Conservation (phyloP, 2,888 invertebrate species). For the Acrobasis repandana region DNA sequence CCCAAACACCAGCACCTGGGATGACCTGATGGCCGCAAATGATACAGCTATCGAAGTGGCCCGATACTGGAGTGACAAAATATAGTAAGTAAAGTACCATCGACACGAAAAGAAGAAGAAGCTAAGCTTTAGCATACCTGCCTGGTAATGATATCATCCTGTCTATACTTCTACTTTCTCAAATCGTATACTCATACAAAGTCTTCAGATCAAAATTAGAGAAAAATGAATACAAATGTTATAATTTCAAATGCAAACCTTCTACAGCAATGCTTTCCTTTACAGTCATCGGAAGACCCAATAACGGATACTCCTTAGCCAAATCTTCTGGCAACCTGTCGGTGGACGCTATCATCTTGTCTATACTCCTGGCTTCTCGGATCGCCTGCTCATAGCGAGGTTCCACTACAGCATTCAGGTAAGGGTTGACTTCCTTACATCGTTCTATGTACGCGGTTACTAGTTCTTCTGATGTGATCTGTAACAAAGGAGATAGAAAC, state of each 20-base stretch:
- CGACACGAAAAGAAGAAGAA: too few species aligned
- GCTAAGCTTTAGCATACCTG: too few species aligned
- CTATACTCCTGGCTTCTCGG: conserved; percentile 88
- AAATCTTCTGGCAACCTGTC: conserved; percentile 83
- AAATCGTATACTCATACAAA: too few species aligned
- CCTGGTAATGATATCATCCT: too few species aligned
- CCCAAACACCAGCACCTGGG: too few species aligned
- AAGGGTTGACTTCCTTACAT: conserved; percentile 89
- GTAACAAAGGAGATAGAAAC: conserved; percentile 36
- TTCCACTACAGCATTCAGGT: conserved; percentile 91
- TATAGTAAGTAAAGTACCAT: too few species aligned
- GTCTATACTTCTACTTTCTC: too few species aligned
- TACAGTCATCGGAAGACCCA: conserved; percentile 93
- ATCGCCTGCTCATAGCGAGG: conserved; percentile 89
- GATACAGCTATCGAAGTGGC: too few species aligned
- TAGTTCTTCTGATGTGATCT: conserved; percentile 88
- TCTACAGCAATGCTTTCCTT: conserved; percentile 92
- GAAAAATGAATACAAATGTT: not conserved
- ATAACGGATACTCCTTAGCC: conserved; percentile 86
- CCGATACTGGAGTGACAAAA: too few species aligned
- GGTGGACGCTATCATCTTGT: conserved; percentile 85
- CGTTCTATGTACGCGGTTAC: conserved; percentile 88
- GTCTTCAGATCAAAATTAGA: not conserved
- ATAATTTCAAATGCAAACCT: conserved; percentile 83
- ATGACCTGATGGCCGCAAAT: too few species aligned